Base-by-base conservation (phyloP, 2,888 invertebrate species). In the Ditula angustiorana region DNA sequence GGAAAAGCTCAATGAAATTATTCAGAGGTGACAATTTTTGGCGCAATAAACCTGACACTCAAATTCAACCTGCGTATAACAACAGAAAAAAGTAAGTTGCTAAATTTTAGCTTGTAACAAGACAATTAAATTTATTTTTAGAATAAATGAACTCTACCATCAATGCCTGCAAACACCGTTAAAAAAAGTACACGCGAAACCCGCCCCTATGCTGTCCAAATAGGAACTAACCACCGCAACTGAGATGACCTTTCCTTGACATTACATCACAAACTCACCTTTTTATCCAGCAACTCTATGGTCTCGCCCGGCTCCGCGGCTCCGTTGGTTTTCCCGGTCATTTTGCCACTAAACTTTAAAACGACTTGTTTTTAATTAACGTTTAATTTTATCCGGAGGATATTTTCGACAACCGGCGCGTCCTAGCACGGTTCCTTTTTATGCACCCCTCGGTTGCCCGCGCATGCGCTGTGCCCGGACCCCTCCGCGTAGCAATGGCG, bases 241-340 rank as follows among this genome's bases (percentile, higher is more conserved):
- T 58, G 50, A 53, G 61, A 68, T 83, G 88, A 89, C 90, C 91
- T 90, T 85, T 79, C 72, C 67, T 67, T 85, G 85, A 86, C 85
- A 86, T 87, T 87, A 80, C 77, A 75, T 77, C 76, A 80, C 71
- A 46, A 72, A 71, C 57, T 77, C 74, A 92, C 92, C 88, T 90
- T 91, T 75, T 86, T 86, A 19, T 90, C 88, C 46, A 92, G 75
- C 23, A 92, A 73, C 59, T 85, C 83, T 49, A 92, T 87, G 3
- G 82, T 90, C 72, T 92, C 92, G 0, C 82, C 82, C 0, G 83
- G 79, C 67, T 84, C 81, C 23, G 67, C 62, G 57, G 69, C 66
- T 65, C 78, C 79, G 55, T 71, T 71, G 35, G 47, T 68, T 64
- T 82, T 87, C 23, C 83, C 85, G 1, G 75, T 67, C 89, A 92